Conservation (phyloP, 2,797 vertebrate species). For the Siniperca scherzeri region DNA sequence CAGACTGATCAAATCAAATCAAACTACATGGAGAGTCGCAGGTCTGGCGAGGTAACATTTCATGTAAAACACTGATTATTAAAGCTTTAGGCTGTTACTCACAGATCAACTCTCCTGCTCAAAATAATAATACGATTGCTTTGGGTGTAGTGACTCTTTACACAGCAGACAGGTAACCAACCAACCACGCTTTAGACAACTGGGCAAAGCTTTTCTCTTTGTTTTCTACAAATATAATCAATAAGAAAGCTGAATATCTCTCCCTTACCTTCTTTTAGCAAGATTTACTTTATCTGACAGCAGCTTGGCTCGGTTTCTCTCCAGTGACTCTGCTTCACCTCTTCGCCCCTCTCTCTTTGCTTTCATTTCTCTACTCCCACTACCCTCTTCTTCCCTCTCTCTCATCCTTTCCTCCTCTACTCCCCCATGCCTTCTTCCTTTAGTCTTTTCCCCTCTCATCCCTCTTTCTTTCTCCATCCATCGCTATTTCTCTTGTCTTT, state of each 20-base stretch:
- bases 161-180: background rate
- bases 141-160: background rate
- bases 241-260: background rate
- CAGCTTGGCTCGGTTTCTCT: constrained; percentile 28
- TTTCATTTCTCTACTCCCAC: background rate
- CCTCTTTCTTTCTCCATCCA: constrained; percentile 25
- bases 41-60: background rate
- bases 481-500: constrained; percentile 44
- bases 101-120: background rate
- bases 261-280: background rate
- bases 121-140: too few species aligned
- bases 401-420: too few species aligned
- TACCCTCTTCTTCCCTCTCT: background rate
- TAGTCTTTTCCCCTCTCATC: background rate
- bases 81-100: background rate
- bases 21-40: too few species aligned
- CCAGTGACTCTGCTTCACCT: constrained; percentile 31
- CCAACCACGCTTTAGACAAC: too few species aligned
- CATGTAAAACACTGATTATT: background rate
- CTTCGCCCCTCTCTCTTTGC: background rate
- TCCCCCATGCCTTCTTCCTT: background rate
- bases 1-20: too few species aligned
- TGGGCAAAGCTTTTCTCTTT: background rate
- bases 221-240: background rate
- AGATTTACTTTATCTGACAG: constrained; percentile 23